These are phyloP conservation scores for Ecliptopera silaceata DNA, from an alignment of 2,888 invertebrate genomes.

Conservation along the genomic window DNA sequence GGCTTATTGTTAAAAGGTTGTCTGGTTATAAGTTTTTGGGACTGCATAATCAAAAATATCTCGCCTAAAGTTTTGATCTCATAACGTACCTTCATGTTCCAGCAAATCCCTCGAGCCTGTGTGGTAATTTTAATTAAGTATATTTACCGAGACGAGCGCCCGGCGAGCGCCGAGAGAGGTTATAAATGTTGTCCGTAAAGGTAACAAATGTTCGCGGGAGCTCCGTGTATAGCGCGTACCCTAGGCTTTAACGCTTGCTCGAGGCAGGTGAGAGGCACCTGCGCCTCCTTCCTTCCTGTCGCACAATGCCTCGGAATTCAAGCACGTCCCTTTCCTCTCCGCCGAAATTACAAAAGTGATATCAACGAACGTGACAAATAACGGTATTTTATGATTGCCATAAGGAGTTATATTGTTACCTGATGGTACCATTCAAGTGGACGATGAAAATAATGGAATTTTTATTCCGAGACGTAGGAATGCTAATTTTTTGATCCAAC, in stretches of 20 bases:
- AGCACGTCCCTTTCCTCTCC: slow-evolving; percentile 42
- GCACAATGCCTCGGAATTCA: slow-evolving; percentile 50
- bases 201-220: slow-evolving; percentile 66
- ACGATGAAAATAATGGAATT: slow-evolving; percentile 12
- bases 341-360: slow-evolving; percentile 42
- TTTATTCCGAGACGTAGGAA: slow-evolving; percentile 9
- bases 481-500: slow-evolving; percentile 31
- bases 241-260: slow-evolving; percentile 38
- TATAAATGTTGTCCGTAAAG: slow-evolving; percentile 72
- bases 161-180: slow-evolving; percentile 50
- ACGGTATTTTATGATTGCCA: slow-evolving; percentile 37
- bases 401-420: slow-evolving; percentile 36
- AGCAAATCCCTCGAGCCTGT: slow-evolving; percentile 59
- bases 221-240: slow-evolving; percentile 30
- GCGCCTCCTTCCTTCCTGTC: slow-evolving; percentile 62
- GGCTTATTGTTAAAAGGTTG: too few relatives aligned
- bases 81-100: slow-evolving; percentile 58
- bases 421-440: slow-evolving; percentile 19
- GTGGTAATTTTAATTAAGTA: slow-evolving; percentile 80
- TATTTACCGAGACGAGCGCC: slow-evolving; percentile 68
- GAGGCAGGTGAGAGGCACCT: slow-evolving; percentile 64
- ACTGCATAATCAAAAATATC: slow-evolving; percentile 23
- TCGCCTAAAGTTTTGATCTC: slow-evolving; percentile 56
- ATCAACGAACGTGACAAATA: slow-evolving; percentile 41
- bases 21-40: too few relatives aligned